Base-by-base conservation (phyloP, 2,113 vertebrate genomes). In the Urocitellus parryii region DNA sequence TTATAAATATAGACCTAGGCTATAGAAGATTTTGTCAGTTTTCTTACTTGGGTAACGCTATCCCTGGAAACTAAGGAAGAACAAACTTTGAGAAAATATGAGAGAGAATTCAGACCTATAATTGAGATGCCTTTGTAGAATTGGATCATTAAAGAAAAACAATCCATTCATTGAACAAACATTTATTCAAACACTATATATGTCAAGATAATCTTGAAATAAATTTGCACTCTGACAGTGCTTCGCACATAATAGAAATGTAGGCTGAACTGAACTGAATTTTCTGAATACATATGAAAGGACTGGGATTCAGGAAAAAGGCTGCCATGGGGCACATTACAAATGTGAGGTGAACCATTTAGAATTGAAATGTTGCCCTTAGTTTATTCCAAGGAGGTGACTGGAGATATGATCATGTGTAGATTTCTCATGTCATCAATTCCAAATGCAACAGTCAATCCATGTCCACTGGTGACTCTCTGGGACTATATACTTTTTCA, bases 171-270 rank as follows among this genome's bases (percentile, higher is more conserved):
- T 0, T 93, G 93, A 96, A 70, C 53, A 95, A 95, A 94, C 95
- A 96, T 92, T 96, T 97, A 91, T n/a, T 24, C 45, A 95, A 85
- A 89, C 82, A 74, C 86, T 94, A 88, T 63, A 79, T 63, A 76
- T 91, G 82, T 91, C 88, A 95, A 94, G 29, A 58, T 96, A 34
- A 92, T 94, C 83, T 83, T 87, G 74, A 97, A 94, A 94, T 94
- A 92, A 96, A 98, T 96, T 91, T 92, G 79, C 34, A 91, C 68
- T 95, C 84, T 92, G 88, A 67, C 68, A 94, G 74, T 32, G 73
- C 78, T 97, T 93, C 88, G 37, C 82, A 91, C 82, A 48, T 90
- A 87, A 94, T 5, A 94, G 91, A 95, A 94, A 94, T 67, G 48
- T 70, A 89, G 72, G 42, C 56, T 45, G 63, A 94, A 51, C 65